Conservation (phyloP, 2,888 invertebrate genomes). For the Aelia acuminata region DNA sequence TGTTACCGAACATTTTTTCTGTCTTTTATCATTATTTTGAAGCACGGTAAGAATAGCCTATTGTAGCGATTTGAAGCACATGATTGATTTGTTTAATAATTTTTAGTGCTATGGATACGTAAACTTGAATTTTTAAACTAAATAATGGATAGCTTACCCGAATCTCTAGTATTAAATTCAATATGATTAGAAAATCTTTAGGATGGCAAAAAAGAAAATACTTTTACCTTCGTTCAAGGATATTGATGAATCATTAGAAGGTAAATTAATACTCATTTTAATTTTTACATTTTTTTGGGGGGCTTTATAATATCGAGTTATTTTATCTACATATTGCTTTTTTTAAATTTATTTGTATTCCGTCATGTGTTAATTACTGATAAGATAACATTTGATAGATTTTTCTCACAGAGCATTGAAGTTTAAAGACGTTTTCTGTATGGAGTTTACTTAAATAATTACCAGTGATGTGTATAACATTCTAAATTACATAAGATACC, state of each 20-base stretch:
- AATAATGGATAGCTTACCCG: not conserved
- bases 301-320: not conserved
- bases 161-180: not conserved
- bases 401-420: not conserved
- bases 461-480: not conserved
- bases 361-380: not conserved
- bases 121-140: not conserved
- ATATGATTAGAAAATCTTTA: not conserved
- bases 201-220: not conserved
- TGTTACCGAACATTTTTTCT: not conserved
- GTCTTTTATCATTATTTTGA: not conserved
- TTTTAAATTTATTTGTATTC: not conserved
- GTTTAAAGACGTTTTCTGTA: not conserved
- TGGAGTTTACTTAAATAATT: not conserved
- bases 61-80: not conserved
- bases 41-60: not conserved
- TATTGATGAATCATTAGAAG: not conserved
- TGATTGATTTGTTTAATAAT: not conserved
- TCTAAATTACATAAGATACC: not conserved
- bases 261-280: not conserved
- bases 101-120: not conserved
- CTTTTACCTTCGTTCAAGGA: not conserved
- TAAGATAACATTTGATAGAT: constrained; percentile 1
- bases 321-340: not conserved
- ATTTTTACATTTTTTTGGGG: too few species aligned